A percentile compares a stretch with the other conserved stretches of the same genome.
Evolutionary conservation across 1,140 invertebrate species (phyloP).

Genomic region (Copidosoma floridanum): DNA sequence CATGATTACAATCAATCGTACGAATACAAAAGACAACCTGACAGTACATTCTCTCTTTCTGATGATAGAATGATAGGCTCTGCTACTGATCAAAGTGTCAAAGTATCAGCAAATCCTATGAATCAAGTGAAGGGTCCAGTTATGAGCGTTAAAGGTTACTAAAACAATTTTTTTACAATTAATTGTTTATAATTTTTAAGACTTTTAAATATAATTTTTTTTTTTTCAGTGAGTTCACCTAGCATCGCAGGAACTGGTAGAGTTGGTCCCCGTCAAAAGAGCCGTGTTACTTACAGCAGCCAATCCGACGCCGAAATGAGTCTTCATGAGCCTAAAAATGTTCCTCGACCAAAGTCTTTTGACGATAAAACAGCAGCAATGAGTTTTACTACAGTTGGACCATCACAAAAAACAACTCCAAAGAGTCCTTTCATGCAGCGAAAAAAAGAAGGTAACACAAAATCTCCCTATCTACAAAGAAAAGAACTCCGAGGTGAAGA

Average conservation of each 20-base stretch:
- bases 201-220: too few relatives aligned
- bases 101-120: constrained; percentile 40
- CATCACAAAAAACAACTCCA: constrained; percentile 29
- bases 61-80: constrained; percentile 40
- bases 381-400: constrained; percentile 32
- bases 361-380: constrained; percentile 39
- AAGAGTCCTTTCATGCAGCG: constrained; percentile 39
- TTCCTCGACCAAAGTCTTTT: constrained; percentile 37
- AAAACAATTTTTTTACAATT: neutral
- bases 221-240: constrained; percentile 48
- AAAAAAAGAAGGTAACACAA: constrained; percentile 37
- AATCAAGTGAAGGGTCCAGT: constrained; percentile 38
- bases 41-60: constrained; percentile 12
- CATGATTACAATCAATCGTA: constrained; percentile 27
- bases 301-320: constrained; percentile 43
- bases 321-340: constrained; percentile 28
- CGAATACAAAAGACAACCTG: constrained; percentile 4
- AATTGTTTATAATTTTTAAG: neutral
- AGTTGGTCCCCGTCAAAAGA: constrained; percentile 53
- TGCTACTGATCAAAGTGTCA: constrained; percentile 43
- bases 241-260: constrained; percentile 51
- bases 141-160: constrained; percentile 50
- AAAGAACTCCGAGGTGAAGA: constrained; percentile 35
- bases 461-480: constrained; percentile 31
- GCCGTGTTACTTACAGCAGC: constrained; percentile 49